A percentile compares a stretch with the other conserved stretches of the same genome.
phyloP scores from a whole-genome alignment of 1,140 invertebrate species.

The Drosophila obscura region DNA sequence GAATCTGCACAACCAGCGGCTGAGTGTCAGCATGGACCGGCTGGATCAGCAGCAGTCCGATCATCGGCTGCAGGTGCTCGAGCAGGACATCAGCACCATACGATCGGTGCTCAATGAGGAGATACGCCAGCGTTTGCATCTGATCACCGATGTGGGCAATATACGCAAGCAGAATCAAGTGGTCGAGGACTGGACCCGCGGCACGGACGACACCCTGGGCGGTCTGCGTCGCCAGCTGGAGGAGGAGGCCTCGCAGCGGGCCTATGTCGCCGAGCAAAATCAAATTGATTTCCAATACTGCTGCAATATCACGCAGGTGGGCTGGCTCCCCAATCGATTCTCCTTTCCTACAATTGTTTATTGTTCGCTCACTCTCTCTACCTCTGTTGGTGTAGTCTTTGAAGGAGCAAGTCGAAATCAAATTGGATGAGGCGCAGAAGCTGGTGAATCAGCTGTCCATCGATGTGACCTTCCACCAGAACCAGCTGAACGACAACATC shows the following conservation, averaged over 20 bases:
- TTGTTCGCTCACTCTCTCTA: no score
- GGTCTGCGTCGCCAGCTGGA: conserved; percentile 61
- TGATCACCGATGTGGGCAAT: conserved; percentile 81
- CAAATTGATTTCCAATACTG: conserved; percentile 70
- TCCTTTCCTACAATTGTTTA: neutral
- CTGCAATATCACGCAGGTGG: conserved; percentile 66
- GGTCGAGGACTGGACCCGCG: conserved; percentile 76
- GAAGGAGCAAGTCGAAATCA: conserved; percentile 64
- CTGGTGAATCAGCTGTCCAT: conserved; percentile 67
- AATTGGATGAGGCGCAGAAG: conserved; percentile 66
- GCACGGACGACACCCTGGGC: conserved; percentile 63
- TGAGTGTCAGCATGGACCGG: conserved; percentile 63
- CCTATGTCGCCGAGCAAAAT: conserved; percentile 58
- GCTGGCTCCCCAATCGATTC: neutral
- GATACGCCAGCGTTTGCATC: conserved; percentile 75
- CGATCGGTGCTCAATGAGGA: conserved; percentile 82
- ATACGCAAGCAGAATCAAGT: conserved; percentile 81
- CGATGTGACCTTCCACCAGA: conserved; percentile 71
- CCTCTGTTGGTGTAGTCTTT: conserved; percentile 36
- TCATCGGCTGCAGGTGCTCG: conserved; percentile 67
- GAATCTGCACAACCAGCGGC: conserved; percentile 32
- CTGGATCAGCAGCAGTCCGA: conserved; percentile 63
- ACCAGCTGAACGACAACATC: conserved; percentile 76
- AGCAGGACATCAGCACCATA: conserved; percentile 74
- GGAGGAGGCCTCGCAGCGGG: conserved; percentile 56